Percentiles rank a stretch among this genome's conserved stretches.
Conservation (phyloP, 2,797 vertebrate species). For the Phylloscopus collybita region DNA sequence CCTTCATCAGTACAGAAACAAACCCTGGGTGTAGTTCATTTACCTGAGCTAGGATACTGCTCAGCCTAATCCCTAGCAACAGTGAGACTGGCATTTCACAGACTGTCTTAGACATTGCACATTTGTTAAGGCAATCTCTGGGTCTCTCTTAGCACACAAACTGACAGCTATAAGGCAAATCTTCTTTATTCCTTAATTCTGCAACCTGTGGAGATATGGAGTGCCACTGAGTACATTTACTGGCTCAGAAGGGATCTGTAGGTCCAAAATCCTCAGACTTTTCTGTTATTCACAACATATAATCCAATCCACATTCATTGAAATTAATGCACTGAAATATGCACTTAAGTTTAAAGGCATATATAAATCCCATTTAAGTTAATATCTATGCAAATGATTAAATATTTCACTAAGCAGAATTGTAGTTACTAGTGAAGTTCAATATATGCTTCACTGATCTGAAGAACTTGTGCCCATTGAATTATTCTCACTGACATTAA, state of each 20-base stretch:
- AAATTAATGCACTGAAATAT: neutral
- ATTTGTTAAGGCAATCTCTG: neutral
- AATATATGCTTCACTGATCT: neutral
- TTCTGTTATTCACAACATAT: neutral
- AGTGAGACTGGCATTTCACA: neutral
- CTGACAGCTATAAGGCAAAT: neutral
- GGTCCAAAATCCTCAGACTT: neutral
- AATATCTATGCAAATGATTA: neutral
- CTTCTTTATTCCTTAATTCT: conserved; percentile 1
- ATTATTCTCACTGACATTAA: neutral
- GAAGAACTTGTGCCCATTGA: neutral
- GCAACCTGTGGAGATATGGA: neutral
- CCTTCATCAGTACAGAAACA: neutral
- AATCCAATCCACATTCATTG: neutral
- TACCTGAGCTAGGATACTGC: conserved; percentile 2
- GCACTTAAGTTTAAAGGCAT: neutral
- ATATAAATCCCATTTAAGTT: neutral
- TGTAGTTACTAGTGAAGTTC: neutral
- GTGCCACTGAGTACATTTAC: neutral
- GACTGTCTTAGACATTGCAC: neutral
- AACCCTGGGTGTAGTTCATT: neutral
- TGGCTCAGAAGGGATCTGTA: neutral
- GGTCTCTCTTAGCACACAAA: neutral
- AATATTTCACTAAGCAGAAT: neutral
- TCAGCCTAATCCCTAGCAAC: conserved; percentile 4